Percentiles rank a stretch among this genome's conserved stretches.
phyloP scores from a whole-genome alignment of 2,113 vertebrate genomes.

The Mus spicilegus region DNA sequence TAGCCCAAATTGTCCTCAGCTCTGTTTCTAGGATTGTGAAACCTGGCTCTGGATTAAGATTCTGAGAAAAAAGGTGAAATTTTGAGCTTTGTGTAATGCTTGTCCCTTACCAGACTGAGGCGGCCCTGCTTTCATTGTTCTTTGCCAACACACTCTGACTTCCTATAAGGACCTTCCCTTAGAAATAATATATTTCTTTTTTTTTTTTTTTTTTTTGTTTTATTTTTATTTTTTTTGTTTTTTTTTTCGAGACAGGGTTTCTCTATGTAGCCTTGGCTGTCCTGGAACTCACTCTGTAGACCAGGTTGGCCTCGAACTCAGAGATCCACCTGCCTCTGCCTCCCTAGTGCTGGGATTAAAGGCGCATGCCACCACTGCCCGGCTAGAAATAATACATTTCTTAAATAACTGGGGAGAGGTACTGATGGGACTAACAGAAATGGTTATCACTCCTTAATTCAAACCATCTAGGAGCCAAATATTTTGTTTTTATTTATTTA shows the following conservation, averaged over 20 bases:
- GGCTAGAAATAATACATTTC: background rate
- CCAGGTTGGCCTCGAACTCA: no score
- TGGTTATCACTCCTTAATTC: constrained; percentile 17
- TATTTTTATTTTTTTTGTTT: no score
- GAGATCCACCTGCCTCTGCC: no score
- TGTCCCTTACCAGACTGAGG: constrained; percentile 43
- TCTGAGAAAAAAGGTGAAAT: constrained; percentile 36
- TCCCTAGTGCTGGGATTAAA: no score
- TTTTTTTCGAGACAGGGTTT: no score
- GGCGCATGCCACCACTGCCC: no score
- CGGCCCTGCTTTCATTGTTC: background rate
- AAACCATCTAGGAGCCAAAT: background rate
- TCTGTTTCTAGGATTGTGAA: background rate
- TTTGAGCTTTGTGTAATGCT: constrained; percentile 32
- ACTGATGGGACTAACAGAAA: constrained; percentile 32
- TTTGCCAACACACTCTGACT: background rate
- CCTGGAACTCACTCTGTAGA: no score
- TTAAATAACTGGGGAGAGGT: background rate
- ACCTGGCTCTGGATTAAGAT: background rate
- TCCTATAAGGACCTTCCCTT: background rate
- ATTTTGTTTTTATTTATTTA: background rate
- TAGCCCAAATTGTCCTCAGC: background rate
- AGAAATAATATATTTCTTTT: background rate
- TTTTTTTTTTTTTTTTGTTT: no score
- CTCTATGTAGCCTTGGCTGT: no score